These are phyloP conservation scores for Setophaga coronata DNA, from an alignment of 2,113 vertebrate species.

Conservation along the genomic window DNA sequence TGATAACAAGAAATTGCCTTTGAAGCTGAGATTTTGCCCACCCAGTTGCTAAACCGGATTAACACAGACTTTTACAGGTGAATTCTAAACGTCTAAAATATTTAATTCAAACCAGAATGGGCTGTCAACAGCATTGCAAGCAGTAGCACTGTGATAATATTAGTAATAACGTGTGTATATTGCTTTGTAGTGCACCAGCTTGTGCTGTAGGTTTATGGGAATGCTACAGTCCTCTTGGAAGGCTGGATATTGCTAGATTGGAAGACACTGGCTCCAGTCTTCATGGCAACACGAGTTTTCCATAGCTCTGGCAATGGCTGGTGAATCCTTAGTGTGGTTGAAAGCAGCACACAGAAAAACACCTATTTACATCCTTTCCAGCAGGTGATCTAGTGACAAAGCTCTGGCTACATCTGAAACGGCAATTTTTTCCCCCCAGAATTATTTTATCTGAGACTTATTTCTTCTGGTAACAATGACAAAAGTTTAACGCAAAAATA, in stretches of 20 bases:
- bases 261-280: background rate
- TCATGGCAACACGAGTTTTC: background rate
- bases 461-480: background rate
- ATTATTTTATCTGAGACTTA: background rate
- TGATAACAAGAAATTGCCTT: background rate
- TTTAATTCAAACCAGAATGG: background rate
- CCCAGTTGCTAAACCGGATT: background rate
- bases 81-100: background rate
- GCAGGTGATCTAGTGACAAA: background rate
- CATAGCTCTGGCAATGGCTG: background rate
- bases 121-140: background rate
- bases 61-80: background rate
- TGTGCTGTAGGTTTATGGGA: background rate
- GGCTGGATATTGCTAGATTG: background rate
- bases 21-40: background rate
- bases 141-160: background rate
- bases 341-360: background rate
- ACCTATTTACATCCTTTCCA: accelerated
- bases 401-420: background rate
- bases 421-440: background rate
- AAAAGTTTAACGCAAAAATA: background rate
- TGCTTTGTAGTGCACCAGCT: background rate
- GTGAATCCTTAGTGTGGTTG: background rate
- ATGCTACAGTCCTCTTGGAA: background rate
- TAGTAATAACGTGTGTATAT: accelerated